A percentile compares a stretch with the other conserved stretches of the same genome.
These are phyloP conservation scores for Spatula versicolor DNA, from an alignment of 2,797 vertebrate species.

Conservation along the genomic window DNA sequence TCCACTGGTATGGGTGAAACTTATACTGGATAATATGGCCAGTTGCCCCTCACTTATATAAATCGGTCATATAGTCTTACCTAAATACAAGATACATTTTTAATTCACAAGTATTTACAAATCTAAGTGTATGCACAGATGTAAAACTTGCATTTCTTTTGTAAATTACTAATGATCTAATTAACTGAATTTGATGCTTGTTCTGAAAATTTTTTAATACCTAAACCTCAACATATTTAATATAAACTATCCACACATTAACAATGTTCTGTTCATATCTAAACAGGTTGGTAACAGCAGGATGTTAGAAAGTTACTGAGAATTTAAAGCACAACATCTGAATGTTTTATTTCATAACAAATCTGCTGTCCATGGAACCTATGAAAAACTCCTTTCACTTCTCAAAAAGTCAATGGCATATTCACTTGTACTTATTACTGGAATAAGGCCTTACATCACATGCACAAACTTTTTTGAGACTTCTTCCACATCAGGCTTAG, in stretches of 20 bases:
- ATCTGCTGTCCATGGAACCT: not conserved
- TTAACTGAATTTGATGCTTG: not conserved
- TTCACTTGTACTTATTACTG: not conserved
- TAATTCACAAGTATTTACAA: not conserved
- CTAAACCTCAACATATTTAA: not conserved
- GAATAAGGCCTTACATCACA: not conserved
- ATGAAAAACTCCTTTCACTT: not conserved
- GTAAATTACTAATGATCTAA: not conserved
- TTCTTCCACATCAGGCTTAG: not conserved
- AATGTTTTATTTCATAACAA: not conserved
- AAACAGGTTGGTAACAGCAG: not conserved
- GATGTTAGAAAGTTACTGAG: not conserved
- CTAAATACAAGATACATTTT: not conserved
- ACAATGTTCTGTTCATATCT: not conserved
- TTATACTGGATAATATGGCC: not conserved
- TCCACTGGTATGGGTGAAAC: not conserved
- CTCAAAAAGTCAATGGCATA: constrained; percentile 15
- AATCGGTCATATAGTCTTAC: not conserved
- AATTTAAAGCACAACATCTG: not conserved
- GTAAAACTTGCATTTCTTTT: not conserved
- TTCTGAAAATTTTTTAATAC: not conserved
- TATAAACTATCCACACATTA: not conserved
- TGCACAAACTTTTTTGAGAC: not conserved
- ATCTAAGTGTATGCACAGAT: not conserved
- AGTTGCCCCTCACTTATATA: not conserved